phyloP scores from a whole-genome alignment of 2,888 invertebrate genomes.

The Atrina japonica region DNA sequence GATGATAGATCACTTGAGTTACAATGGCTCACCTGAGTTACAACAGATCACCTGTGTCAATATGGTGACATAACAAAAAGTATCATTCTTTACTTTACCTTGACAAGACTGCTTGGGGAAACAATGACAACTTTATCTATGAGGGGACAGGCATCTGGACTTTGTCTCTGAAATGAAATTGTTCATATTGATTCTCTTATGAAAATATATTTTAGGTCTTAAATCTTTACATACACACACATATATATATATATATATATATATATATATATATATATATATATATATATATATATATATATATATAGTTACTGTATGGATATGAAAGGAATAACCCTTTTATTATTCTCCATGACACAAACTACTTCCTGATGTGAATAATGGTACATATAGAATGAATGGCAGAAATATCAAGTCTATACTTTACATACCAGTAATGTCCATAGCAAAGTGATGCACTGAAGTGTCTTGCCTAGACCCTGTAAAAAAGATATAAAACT shows the following conservation, averaged over 20 bases:
- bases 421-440: slow-evolving; percentile 88
- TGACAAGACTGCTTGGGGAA: slow-evolving; percentile 97
- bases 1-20: too few species aligned
- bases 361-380: too few species aligned
- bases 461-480: slow-evolving; percentile 97
- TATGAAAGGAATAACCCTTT: too few species aligned
- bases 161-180: slow-evolving; percentile 85
- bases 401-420: too few species aligned
- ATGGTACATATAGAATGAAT: too few species aligned
- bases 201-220: too few species aligned
- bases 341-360: too few species aligned
- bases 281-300: neutral
- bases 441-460: slow-evolving; percentile 98
- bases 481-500: slow-evolving; percentile 57
- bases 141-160: slow-evolving; percentile 93
- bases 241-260: neutral
- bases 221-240: too few species aligned
- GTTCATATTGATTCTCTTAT: neutral
- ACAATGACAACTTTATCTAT: slow-evolving; percentile 97
- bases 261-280: neutral
- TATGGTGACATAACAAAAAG: too few species aligned
- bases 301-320: too few species aligned
- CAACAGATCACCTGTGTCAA: too few species aligned
- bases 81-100: slow-evolving; percentile 81
- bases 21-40: too few species aligned